Evolutionary conservation across 1,140 invertebrate genomes (phyloP).

Genomic region (Lordiphosa stackelbergi): DNA sequence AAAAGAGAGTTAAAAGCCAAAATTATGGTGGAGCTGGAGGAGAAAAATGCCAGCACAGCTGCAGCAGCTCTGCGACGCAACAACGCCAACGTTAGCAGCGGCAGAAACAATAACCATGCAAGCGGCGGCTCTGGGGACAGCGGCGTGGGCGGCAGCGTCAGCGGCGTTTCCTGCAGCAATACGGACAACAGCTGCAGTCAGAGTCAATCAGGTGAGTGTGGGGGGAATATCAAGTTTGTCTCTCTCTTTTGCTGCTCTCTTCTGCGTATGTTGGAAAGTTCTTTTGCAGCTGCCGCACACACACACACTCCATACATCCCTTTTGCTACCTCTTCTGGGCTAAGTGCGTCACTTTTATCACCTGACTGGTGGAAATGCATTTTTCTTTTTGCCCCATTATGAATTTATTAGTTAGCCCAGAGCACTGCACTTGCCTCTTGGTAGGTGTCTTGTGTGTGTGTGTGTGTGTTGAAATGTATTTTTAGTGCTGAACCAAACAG

Average conservation of each 20-base stretch:
- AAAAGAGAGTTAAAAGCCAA: conserved; percentile 19
- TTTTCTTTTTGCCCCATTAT: conserved; percentile 10
- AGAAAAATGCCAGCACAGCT: conserved; percentile 53
- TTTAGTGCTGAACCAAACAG: conserved; percentile 27
- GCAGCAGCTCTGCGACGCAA: conserved; percentile 32
- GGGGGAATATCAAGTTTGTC: conserved; percentile 24
- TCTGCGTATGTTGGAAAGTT: conserved; percentile 27
- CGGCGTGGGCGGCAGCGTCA: conserved; percentile 61
- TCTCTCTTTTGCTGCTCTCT: conserved; percentile 13
- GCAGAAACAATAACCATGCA: conserved; percentile 34
- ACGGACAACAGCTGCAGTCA: conserved; percentile 70
- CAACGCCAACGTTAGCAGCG: conserved; percentile 29
- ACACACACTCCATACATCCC: conserved; percentile 32
- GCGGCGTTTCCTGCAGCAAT: conserved; percentile 63
- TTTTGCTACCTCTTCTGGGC: conserved; percentile 14
- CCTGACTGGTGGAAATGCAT: conserved; percentile 10
- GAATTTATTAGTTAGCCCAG: neutral
- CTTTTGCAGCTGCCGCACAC: conserved; percentile 40
- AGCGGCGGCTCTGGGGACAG: conserved; percentile 56
- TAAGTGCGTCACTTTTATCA: conserved; percentile 8
- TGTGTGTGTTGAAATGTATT: conserved; percentile 23
- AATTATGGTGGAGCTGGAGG: conserved; percentile 70
- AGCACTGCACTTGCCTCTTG: conserved; percentile 20
- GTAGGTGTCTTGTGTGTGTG: conserved; percentile 1
- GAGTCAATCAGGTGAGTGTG: conserved; percentile 69